These are phyloP conservation scores for Tolypeutes matacus DNA, from an alignment of 2,797 vertebrate genomes.

Conservation along the genomic window DNA sequence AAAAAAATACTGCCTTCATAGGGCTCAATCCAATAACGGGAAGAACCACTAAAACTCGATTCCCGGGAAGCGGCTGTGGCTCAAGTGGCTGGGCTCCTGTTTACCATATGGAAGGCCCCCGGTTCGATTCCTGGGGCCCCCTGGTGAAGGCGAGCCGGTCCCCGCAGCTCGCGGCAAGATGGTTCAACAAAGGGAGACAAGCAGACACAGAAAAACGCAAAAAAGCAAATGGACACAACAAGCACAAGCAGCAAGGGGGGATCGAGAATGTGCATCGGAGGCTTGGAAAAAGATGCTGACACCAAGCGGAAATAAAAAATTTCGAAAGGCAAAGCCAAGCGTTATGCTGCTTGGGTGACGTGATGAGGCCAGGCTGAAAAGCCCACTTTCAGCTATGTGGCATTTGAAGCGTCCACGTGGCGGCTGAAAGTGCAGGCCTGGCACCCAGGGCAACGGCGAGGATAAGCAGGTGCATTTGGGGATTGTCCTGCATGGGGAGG, in stretches of 20 bases:
- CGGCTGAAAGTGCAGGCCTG: neutral
- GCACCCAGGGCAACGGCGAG: neutral
- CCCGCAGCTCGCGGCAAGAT: too few species aligned
- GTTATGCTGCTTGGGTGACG: neutral
- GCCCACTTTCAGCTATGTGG: neutral
- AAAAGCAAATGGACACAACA: too few species aligned
- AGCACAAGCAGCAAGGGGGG: too few species aligned
- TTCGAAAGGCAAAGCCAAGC: neutral
- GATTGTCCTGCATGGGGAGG: neutral
- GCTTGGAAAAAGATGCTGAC: neutral
- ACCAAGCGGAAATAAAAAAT: neutral
- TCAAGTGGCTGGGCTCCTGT: too few species aligned
- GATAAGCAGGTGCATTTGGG: neutral
- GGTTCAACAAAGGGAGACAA: too few species aligned
- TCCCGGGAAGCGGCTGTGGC: too few species aligned
- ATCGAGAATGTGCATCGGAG: neutral
- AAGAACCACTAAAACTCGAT: slow-evolving; percentile 5
- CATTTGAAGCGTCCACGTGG: neutral
- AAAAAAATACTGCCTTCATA: neutral
- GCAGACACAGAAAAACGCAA: too few species aligned
- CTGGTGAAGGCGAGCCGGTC: too few species aligned
- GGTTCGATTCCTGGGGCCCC: too few species aligned
- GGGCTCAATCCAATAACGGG: neutral
- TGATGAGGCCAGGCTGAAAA: neutral
- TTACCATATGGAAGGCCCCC: too few species aligned